These are phyloP conservation scores for Pitta sordida DNA, from an alignment of 2,113 vertebrate genomes.

Conservation along the genomic window DNA sequence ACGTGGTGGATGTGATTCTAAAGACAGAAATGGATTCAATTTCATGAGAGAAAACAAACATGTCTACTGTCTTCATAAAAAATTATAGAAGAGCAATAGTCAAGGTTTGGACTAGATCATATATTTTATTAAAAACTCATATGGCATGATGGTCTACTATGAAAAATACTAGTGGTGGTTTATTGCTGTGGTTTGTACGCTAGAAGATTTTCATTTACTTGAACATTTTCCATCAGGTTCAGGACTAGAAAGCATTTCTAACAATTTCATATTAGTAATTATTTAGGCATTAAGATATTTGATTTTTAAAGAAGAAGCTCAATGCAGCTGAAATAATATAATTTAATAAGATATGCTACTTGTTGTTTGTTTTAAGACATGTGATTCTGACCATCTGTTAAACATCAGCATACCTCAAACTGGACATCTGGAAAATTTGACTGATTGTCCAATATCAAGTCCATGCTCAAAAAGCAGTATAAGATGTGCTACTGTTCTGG, in stretches of 20 bases:
- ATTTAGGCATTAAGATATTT: neutral
- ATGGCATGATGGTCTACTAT: neutral
- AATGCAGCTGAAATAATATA: neutral
- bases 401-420: neutral
- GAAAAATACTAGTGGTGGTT: neutral
- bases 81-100: neutral
- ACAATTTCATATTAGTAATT: neutral
- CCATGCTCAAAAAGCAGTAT: neutral
- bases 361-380: neutral
- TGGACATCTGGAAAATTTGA: neutral
- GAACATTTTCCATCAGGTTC: neutral
- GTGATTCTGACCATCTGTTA: neutral
- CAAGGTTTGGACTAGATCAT: neutral
- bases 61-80: neutral
- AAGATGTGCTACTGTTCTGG: neutral
- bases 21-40: neutral
- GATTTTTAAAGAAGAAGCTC: neutral
- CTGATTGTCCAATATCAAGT: neutral
- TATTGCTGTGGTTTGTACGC: neutral
- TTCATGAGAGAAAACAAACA: neutral
- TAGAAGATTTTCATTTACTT: neutral
- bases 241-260: slow-evolving; percentile 8
- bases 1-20: neutral
- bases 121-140: slow-evolving; percentile 12
- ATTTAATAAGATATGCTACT: neutral